A percentile compares a stretch with the other conserved stretches of the same genome.
Evolutionary conservation across 2,888 invertebrate genomes (phyloP).

Genomic region (Hypercompe scribonia): DNA sequence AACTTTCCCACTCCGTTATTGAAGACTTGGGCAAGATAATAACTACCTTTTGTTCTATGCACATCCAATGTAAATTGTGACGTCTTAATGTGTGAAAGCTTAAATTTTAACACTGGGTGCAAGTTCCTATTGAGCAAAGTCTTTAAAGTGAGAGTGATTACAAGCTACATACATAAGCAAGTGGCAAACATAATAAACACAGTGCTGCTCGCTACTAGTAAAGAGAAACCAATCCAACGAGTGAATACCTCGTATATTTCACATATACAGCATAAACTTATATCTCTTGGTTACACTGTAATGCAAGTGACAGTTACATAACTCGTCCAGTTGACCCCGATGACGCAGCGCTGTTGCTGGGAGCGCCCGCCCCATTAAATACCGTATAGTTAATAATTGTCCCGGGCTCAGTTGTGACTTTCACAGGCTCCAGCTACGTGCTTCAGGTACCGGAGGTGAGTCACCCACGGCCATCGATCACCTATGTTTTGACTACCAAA

Average conservation of each 20-base stretch:
- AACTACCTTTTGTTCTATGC: neutral
- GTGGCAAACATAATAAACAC: neutral
- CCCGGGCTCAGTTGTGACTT: conserved; percentile 15
- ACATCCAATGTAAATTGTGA: neutral
- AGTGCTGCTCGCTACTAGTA: neutral
- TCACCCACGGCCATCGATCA: conserved; percentile 23
- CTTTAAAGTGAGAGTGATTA: neutral
- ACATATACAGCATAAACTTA: conserved; percentile 1
- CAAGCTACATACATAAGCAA: neutral
- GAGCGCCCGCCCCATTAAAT: conserved; percentile 38
- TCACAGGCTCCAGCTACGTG: conserved; percentile 1
- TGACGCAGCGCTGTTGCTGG: conserved; percentile 57
- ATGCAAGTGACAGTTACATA: conserved; percentile 66
- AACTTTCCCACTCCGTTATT: conserved; percentile 11
- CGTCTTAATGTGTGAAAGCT: neutral
- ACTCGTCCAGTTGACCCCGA: conserved; percentile 72
- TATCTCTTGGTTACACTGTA: neutral
- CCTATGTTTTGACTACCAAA: conserved; percentile 32
- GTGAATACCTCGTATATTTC: neutral
- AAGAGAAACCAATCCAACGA: neutral
- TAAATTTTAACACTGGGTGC: neutral
- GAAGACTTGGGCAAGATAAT: conserved; percentile 3
- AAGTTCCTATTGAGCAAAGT: neutral
- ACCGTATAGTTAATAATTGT: conserved; percentile 23
- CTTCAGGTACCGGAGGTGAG: conserved; percentile 7